Percentiles rank a stretch among this genome's conserved stretches.
phyloP scores from a whole-genome alignment of 1,140 invertebrate species.

The Vanessa tameamea region DNA sequence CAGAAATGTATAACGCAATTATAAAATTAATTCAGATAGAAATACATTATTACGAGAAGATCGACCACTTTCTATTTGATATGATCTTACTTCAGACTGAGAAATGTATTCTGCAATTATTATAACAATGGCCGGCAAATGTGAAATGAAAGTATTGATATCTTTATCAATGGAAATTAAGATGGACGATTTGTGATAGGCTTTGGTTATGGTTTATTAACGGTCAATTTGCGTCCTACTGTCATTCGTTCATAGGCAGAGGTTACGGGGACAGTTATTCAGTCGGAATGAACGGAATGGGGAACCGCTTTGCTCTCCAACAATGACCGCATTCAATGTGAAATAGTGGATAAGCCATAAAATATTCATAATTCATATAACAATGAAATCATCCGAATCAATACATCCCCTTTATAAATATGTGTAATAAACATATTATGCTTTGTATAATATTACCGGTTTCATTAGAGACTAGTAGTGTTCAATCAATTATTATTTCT shows the following conservation, averaged over 20 bases:
- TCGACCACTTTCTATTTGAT: slow-evolving; percentile 14
- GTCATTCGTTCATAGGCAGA: slow-evolving; percentile 37
- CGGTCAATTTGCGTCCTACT: slow-evolving; percentile 44
- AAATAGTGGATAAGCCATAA: slow-evolving; percentile 61
- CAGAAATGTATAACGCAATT: not conserved
- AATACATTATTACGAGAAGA: not conserved
- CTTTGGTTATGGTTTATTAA: slow-evolving; percentile 28
- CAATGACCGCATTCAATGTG: slow-evolving; percentile 58
- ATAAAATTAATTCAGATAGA: not conserved
- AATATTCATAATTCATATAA: slow-evolving; percentile 67
- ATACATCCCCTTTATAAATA: slow-evolving; percentile 45
- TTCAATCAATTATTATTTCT: not conserved
- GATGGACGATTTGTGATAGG: slow-evolving; percentile 12
- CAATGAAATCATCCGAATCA: slow-evolving; percentile 57
- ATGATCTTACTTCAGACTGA: not conserved
- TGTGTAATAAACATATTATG: slow-evolving; percentile 44
- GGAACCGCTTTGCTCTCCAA: slow-evolving; percentile 42
- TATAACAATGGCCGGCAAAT: slow-evolving; percentile 15
- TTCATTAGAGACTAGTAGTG: not conserved
- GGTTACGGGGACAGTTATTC: slow-evolving; percentile 44
- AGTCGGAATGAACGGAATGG: slow-evolving; percentile 50
- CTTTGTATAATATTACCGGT: slow-evolving; percentile 19
- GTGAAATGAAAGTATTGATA: slow-evolving; percentile 7
- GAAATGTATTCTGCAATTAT: not conserved
- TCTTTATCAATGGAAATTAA: slow-evolving; percentile 12